phyloP scores from a whole-genome alignment of 2,888 invertebrate genomes.

The Scaptomyza cyrtandrae region DNA sequence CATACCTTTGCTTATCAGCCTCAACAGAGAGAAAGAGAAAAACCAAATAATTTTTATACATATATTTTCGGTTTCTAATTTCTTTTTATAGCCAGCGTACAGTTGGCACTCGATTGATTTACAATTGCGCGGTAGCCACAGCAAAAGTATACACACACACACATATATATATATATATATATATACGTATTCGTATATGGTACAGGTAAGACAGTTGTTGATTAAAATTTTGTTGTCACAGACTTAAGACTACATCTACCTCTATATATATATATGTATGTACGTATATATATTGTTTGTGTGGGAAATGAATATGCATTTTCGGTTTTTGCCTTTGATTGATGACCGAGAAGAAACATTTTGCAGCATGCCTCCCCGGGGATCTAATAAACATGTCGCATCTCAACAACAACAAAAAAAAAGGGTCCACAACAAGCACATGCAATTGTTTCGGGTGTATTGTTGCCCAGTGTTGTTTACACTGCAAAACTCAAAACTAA shows the following conservation, averaged over 20 bases:
- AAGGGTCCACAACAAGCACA: slow-evolving; percentile 16
- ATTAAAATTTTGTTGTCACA: slow-evolving; percentile 36
- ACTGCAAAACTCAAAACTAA: slow-evolving; percentile 38
- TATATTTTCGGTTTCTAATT: slow-evolving; percentile 44
- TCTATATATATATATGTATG: not conserved
- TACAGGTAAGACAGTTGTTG: slow-evolving; percentile 8
- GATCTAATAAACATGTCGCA: slow-evolving; percentile 75
- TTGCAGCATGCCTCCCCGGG: slow-evolving; percentile 55
- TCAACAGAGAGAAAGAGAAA: slow-evolving; percentile 1
- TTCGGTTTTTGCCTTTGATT: slow-evolving; percentile 37
- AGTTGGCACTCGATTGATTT: slow-evolving; percentile 63
- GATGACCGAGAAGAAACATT: slow-evolving; percentile 42
- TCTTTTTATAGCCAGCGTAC: slow-evolving; percentile 54
- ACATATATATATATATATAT: not conserved
- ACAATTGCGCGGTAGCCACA: slow-evolving; percentile 51
- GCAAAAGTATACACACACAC: not conserved
- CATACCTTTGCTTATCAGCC: slow-evolving; percentile 64
- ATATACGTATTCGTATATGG: not conserved
- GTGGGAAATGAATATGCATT: slow-evolving; percentile 58
- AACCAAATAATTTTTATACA: slow-evolving; percentile 9
- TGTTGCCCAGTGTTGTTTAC: slow-evolving; percentile 58
- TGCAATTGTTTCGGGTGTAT: slow-evolving; percentile 26
- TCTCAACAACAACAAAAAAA: slow-evolving; percentile 1
- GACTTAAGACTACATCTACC: slow-evolving; percentile 27
- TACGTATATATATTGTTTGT: slow-evolving; percentile 31